phyloP scores from a whole-genome alignment of 2,888 invertebrate species.

The Heliconius hortense region DNA sequence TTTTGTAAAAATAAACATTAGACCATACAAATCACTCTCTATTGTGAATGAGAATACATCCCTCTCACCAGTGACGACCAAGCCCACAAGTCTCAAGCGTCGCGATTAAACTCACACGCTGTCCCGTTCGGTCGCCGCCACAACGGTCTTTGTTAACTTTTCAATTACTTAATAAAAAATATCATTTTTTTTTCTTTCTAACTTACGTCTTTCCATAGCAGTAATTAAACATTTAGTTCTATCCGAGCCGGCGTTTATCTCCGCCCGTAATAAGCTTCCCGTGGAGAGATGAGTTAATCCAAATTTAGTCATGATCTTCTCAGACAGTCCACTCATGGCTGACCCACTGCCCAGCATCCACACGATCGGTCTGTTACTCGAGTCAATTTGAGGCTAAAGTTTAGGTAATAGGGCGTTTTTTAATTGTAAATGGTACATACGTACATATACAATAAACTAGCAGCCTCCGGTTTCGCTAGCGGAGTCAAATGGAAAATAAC shows the following conservation, averaged over 20 bases:
- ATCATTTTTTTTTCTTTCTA: too few relatives aligned
- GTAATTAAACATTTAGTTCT: conserved; percentile 91
- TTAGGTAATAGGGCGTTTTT: background rate
- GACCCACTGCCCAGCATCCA: conserved; percentile 97
- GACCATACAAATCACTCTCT: too few relatives aligned
- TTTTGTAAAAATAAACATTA: too few relatives aligned
- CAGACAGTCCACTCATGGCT: conserved; percentile 98
- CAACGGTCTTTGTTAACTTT: too few relatives aligned
- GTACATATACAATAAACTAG: background rate
- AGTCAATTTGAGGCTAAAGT: conserved; percentile 63
- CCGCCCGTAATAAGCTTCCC: conserved; percentile 95
- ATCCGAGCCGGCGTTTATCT: conserved; percentile 92
- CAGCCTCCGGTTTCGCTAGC: background rate
- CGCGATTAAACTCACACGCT: too few relatives aligned
- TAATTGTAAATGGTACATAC: background rate
- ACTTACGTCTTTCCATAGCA: conserved; percentile 91
- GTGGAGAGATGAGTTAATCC: conserved; percentile 96
- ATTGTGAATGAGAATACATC: too few relatives aligned
- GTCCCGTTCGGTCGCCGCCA: too few relatives aligned
- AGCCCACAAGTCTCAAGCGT: too few relatives aligned
- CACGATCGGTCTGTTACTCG: conserved; percentile 87
- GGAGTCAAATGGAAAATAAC: too few relatives aligned
- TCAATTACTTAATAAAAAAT: too few relatives aligned
- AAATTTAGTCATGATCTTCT: conserved; percentile 94
- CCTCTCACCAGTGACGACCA: too few relatives aligned